Percentiles rank a stretch among this genome's conserved stretches.
Evolutionary conservation across 35 echinoderm and acorn worm species (phyloP).

Genomic region (Anneissia japonica): DNA sequence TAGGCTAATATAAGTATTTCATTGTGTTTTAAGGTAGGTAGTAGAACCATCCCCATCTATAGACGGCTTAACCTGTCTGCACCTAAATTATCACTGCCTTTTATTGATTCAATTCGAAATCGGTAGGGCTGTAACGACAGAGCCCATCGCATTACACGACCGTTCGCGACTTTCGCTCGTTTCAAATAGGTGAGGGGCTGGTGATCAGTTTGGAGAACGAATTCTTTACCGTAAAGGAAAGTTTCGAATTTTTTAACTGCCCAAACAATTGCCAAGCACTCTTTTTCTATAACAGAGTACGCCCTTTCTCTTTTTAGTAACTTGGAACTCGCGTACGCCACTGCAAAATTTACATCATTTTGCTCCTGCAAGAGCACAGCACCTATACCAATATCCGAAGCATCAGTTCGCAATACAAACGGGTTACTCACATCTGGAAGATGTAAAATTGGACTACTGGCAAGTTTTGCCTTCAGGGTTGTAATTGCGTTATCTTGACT

Average conservation of each 20-base stretch:
- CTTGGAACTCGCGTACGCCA: neutral
- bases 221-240: constrained; percentile 9
- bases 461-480: neutral
- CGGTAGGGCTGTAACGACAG: neutral
- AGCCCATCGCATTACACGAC: neutral
- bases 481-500: too few relatives aligned
- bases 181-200: constrained; percentile 8
- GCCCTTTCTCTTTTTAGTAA: neutral
- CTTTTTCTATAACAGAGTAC: constrained; percentile 21
- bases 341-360: neutral
- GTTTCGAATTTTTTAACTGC: constrained; percentile 23
- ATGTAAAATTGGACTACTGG: neutral
- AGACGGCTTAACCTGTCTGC: constrained; percentile 20
- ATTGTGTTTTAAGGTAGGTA: too few relatives aligned
- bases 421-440: neutral
- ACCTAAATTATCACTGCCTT: neutral
- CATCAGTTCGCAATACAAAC: neutral
- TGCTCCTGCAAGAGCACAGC: neutral
- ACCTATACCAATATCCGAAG: neutral
- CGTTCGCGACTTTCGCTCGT: constrained; percentile 1
- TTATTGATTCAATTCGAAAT: constrained; percentile 6
- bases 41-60: too few relatives aligned
- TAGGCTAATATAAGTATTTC: too few relatives aligned
- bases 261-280: constrained; percentile 39
- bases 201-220: constrained; percentile 22